phyloP scores from a whole-genome alignment of 2,113 vertebrate species.

The Alces alces region DNA sequence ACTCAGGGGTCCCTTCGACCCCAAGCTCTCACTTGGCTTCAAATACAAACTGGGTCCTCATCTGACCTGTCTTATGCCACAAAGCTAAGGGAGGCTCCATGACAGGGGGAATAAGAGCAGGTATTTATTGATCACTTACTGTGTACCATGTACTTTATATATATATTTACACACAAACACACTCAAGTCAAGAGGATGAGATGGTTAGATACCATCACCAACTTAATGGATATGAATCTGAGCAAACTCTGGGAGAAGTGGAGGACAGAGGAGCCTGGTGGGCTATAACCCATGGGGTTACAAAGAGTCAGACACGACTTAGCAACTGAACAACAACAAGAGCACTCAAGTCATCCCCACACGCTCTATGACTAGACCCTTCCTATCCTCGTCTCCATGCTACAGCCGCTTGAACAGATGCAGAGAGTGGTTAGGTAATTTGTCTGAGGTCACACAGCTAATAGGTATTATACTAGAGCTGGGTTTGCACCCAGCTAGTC shows the following conservation, averaged over 20 bases:
- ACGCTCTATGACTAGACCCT: rapidly evolving
- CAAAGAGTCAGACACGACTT: not conserved
- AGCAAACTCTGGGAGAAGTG: not conserved
- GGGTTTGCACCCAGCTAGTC: not conserved
- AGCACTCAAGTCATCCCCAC: rapidly evolving
- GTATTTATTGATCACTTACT: not conserved
- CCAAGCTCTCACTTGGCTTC: not conserved
- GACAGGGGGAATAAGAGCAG: not conserved
- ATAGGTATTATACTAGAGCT: not conserved
- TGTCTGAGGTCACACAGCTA: not conserved
- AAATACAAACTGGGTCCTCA: not conserved
- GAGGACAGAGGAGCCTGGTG: not conserved
- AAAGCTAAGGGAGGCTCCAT: not conserved
- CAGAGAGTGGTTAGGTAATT: not conserved
- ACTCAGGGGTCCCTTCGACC: not conserved
- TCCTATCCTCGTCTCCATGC: not conserved
- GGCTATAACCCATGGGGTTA: not conserved
- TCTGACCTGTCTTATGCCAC: not conserved
- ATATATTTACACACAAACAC: not conserved
- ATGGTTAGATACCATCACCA: not conserved
- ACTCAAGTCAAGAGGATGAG: not conserved
- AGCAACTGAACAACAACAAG: not conserved
- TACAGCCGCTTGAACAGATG: rapidly evolving
- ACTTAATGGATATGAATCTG: not conserved
- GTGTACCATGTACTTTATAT: rapidly evolving